phyloP scores from a whole-genome alignment of 2,888 invertebrate genomes.

The Cosmopolites sordidus region DNA sequence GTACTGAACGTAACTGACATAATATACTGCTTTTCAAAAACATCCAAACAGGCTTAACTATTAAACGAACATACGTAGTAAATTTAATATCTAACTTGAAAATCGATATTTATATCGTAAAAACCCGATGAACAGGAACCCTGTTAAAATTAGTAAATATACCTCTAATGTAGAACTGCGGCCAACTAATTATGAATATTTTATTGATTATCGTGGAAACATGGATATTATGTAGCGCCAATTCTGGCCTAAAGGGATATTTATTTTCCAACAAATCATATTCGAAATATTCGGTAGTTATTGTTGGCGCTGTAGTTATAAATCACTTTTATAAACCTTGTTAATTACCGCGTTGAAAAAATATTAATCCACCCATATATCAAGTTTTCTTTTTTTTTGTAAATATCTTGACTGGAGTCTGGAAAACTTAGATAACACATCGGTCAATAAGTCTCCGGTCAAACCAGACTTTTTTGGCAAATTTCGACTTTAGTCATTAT shows the following conservation, averaged over 20 bases:
- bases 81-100: too few relatives aligned
- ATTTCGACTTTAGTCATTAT: too few relatives aligned
- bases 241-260: slow-evolving; percentile 11
- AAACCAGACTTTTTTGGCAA: too few relatives aligned
- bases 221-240: slow-evolving; percentile 13
- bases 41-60: too few relatives aligned
- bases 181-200: slow-evolving; percentile 14
- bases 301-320: slow-evolving; percentile 7
- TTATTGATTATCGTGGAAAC: slow-evolving; percentile 9
- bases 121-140: neutral
- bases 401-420: too few relatives aligned
- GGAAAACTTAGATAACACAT: too few relatives aligned
- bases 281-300: slow-evolving; percentile 7
- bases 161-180: slow-evolving; percentile 5
- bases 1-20: too few relatives aligned
- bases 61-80: too few relatives aligned
- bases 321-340: slow-evolving; percentile 9
- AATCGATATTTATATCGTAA: neutral
- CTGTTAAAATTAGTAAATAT: slow-evolving; percentile 4
- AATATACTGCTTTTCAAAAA: too few relatives aligned
- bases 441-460: too few relatives aligned
- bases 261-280: slow-evolving; percentile 15
- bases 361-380: too few relatives aligned
- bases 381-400: too few relatives aligned
- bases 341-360: slow-evolving; percentile 1